phyloP scores from a whole-genome alignment of 2,888 invertebrate species.

The Creontiades dilutus region DNA sequence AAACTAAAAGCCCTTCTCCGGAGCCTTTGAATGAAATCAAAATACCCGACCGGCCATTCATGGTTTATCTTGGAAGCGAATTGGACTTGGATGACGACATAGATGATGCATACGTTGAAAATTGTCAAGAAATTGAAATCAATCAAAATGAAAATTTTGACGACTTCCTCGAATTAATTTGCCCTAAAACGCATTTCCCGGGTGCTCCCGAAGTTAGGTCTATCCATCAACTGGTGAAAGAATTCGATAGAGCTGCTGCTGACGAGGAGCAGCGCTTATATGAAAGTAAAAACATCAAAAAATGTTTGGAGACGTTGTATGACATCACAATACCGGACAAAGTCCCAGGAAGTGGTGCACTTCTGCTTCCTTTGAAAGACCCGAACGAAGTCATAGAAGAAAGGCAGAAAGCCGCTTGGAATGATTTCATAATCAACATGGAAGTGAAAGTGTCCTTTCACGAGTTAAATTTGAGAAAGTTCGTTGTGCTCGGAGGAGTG shows the following conservation, averaged over 20 bases:
- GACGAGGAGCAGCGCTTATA: constrained; percentile 54
- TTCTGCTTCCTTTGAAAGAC: constrained; percentile 49
- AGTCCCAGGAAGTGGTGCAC: neutral
- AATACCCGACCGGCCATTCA: constrained; percentile 49
- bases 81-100: neutral
- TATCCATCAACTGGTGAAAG: constrained; percentile 56
- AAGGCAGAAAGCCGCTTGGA: constrained; percentile 58
- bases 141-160: neutral
- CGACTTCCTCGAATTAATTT: constrained; percentile 66
- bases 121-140: neutral
- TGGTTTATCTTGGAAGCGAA: constrained; percentile 38
- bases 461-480: constrained; percentile 85
- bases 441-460: constrained; percentile 62
- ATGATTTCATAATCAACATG: constrained; percentile 62
- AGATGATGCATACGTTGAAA: neutral
- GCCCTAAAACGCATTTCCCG: constrained; percentile 55
- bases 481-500: constrained; percentile 87
- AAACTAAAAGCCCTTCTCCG: constrained; percentile 69
- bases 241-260: constrained; percentile 59
- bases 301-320: constrained; percentile 58
- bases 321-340: constrained; percentile 33
- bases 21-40: constrained; percentile 61
- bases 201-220: constrained; percentile 56
- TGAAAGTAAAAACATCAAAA: constrained; percentile 61
- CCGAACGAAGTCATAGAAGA: constrained; percentile 66